Evolutionary conservation across 1,140 invertebrate genomes (phyloP), one percentile per base, ranked within the genome.

Genomic region (Papilio xuthus): DNA sequence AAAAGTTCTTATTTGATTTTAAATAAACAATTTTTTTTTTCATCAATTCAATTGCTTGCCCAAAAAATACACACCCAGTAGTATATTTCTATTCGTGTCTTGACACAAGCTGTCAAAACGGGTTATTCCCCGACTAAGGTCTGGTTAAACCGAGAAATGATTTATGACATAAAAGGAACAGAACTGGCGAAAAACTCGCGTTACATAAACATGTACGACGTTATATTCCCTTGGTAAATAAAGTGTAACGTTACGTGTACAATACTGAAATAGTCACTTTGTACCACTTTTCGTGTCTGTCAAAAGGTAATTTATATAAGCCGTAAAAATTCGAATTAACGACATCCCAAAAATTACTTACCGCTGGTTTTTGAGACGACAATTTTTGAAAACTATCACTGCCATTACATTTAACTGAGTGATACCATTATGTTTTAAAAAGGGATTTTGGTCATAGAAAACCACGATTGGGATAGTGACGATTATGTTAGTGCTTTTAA

Each of bases 141-240:
- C 41, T n/a, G 9, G 12, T 18, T 53, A 53, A 53, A 23, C 42
- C 42, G 42, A 41, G 42, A 73, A 73, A 73, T 47, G 71, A 73
- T 73, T 73, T 73, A 73, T 73, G 71, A 73, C 23, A 47, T 42
- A 42, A 73, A 73, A 73, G 37, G n/a, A 42, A 47, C 23, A 23
- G 41, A 8, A 47, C 20, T 73, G 71, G 20, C 8, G 37, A 73
- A 73, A 73, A 73, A 73, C 42, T 13, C 37, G 23, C 23, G n/a
- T 26, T 47, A 72, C 70, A 23, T 26, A 18, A 44, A 42, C 18
- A 42, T 20, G 37, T 41, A 70, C 67, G 15, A 42, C 13, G 37
- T 0, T 12, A 47, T 47, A 73, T 23, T 67, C 42, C 41, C 41
- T 44, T 73, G 71, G 15, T 23, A 47, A 47, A 72, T 73, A 73